Base-by-base conservation (phyloP, 1,140 invertebrate species). In the Wasmannia auropunctata region DNA sequence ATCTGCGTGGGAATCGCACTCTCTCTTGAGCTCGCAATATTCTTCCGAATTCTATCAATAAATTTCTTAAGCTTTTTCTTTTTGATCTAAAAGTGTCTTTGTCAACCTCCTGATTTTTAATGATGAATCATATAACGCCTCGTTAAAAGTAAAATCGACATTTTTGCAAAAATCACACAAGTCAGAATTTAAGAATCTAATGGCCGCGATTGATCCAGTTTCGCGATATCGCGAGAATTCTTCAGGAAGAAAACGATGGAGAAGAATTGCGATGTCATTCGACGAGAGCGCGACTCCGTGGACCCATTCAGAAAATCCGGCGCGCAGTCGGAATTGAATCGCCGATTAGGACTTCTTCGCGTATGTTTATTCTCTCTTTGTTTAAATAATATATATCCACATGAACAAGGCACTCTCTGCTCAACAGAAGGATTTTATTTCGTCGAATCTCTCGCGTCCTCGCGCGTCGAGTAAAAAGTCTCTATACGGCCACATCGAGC, bases 391-490 rank as follows among this genome's bases (percentile, higher is more conserved):
- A 93, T 93, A 91, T 93, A 93, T 63, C 22, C 93, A 86, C 90
- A 90, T 89, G 92, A 93, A 94, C 93, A 94, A 94, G 93, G 93
- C 93, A 94, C 93, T 80, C 76, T 80, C 76, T 93, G 93, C 89
- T 92, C 90, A 90, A 92, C 91, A 89, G 88, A 90, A 90, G 70
- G 85, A 63, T 67, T 89, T 43, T n/a, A n/a, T n/a, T 67, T 65
- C 80, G 86, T 85, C 86, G 77, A 85, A 89, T 92, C 60, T 22
- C 54, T 49, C 62, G n/a, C n/a, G 76, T 65, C 16, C 46, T 70
- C 51, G 54, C 70, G 72, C 80, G 31, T 40, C 65, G 67, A 72
- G 62, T 70, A 58, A 70, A 49, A 37, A 56, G 28, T 77, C 49
- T 63, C 19, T 49, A n/a, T n/a, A 67, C 34, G 43, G 46, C 63